Conservation (phyloP, 2,888 invertebrate genomes). For the Drosophila niveifrons region DNA sequence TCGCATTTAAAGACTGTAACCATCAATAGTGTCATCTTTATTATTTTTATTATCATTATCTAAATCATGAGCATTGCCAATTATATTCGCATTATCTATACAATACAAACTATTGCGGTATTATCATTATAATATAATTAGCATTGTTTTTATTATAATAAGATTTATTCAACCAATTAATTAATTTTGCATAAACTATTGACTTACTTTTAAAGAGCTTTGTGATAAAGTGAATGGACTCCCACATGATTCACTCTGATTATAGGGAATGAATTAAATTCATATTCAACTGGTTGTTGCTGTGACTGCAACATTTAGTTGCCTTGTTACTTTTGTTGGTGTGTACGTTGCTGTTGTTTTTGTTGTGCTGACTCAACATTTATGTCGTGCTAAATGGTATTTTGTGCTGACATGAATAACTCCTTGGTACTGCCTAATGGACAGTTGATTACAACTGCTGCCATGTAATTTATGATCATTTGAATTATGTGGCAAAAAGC, state of each 20-base stretch:
- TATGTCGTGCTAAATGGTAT: constrained; percentile 48
- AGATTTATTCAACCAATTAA: not conserved
- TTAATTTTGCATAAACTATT: not conserved
- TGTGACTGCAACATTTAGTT: constrained; percentile 32
- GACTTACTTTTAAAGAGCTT: not conserved
- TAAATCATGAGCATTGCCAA: not conserved
- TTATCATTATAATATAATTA: not conserved
- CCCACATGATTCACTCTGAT: not conserved
- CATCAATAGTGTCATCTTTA: not conserved
- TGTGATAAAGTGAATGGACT: not conserved
- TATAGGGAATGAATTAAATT: constrained; percentile 35
- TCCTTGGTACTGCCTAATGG: constrained; percentile 32
- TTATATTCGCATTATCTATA: not conserved
- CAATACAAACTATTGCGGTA: not conserved
- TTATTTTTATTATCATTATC: not conserved
- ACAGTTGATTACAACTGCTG: constrained; percentile 58
- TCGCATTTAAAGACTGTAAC: not conserved
- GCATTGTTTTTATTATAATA: not conserved
- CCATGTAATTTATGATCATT: constrained; percentile 47
- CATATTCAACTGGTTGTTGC: constrained; percentile 71
- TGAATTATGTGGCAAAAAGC: constrained; percentile 34
- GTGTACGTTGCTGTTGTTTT: not conserved
- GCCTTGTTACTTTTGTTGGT: constrained; percentile 14
- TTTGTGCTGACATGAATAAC: constrained; percentile 55
- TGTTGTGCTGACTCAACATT: constrained; percentile 40